phyloP scores from a whole-genome alignment of 2,113 vertebrate species.

The Hemichromis elongatus region DNA sequence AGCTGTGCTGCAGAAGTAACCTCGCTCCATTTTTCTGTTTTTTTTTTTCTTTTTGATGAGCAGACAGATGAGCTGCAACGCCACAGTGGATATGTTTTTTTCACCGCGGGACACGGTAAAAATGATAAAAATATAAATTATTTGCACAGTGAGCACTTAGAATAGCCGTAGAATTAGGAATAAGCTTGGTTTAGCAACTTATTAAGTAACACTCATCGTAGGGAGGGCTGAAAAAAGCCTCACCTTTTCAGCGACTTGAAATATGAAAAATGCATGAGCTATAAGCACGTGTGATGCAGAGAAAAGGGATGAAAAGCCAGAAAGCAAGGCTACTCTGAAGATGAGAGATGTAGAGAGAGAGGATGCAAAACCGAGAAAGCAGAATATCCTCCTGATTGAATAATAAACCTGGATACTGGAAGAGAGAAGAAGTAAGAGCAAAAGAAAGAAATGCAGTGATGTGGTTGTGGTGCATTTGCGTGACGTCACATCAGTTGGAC shows the following conservation, averaged over 20 bases:
- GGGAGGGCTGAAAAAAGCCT: not conserved
- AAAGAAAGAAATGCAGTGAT: not conserved
- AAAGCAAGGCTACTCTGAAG: not conserved
- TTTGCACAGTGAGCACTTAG: not conserved
- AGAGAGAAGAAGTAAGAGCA: not conserved
- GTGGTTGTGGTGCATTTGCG: not conserved
- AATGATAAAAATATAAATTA: not conserved
- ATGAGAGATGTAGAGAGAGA: slow-evolving; percentile 12
- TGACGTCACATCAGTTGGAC: not conserved
- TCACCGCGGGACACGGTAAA: not conserved
- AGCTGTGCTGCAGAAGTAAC: not conserved
- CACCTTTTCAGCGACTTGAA: not conserved
- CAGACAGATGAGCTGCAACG: not conserved
- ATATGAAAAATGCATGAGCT: slow-evolving; percentile 44
- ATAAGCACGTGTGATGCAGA: not conserved
- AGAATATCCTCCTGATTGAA: not conserved
- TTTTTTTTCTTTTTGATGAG: not conserved
- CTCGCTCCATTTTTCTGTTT: not conserved
- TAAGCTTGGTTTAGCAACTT: not conserved
- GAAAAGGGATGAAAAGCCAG: not conserved
- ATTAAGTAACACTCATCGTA: not conserved
- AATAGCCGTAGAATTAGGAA: not conserved
- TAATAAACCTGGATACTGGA: not conserved
- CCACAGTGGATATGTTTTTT: not conserved
- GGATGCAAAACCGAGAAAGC: not conserved